These are phyloP conservation scores for Apistogramma diplotaenia DNA, from an alignment of 2,113 vertebrate species.

Conservation along the genomic window DNA sequence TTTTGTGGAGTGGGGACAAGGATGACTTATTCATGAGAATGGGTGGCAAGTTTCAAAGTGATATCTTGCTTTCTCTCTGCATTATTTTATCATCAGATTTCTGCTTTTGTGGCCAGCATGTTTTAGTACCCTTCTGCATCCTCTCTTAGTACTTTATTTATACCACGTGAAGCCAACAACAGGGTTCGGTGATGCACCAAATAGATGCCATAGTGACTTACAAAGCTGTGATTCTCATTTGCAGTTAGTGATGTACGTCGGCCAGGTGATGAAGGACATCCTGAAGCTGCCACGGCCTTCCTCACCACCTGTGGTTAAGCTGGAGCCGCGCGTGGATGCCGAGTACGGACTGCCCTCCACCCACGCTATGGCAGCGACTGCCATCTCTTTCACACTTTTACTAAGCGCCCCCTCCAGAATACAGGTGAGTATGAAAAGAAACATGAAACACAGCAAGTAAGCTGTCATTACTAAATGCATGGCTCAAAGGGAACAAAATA, in stretches of 20 bases:
- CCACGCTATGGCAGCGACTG: slow-evolving; percentile 92
- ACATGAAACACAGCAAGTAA: background rate
- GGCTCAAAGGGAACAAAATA: too few species aligned
- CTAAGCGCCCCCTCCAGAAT: slow-evolving; percentile 82
- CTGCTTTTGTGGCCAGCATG: background rate
- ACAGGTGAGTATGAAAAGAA: slow-evolving; percentile 77
- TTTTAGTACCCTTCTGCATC: background rate
- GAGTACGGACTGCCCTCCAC: slow-evolving; percentile 97
- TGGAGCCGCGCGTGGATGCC: slow-evolving; percentile 82
- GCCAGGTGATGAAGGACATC: slow-evolving; percentile 92
- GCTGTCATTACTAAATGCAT: background rate
- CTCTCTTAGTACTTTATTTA: background rate
- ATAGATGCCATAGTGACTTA: background rate
- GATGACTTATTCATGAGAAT: slow-evolving; percentile 61
- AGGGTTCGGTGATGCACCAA: background rate
- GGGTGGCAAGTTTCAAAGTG: slow-evolving; percentile 7
- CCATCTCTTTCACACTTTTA: slow-evolving; percentile 90
- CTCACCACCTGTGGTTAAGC: slow-evolving; percentile 89
- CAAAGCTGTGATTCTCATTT: background rate
- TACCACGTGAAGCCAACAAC: background rate
- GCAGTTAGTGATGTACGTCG: slow-evolving; percentile 94
- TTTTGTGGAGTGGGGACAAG: background rate
- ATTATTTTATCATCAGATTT: slow-evolving; percentile 12
- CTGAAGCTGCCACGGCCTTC: slow-evolving; percentile 91
- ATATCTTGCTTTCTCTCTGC: slow-evolving; percentile 20